phyloP scores from a whole-genome alignment of 2,113 vertebrate species.

The Sterrhoptilus dennistouni region DNA sequence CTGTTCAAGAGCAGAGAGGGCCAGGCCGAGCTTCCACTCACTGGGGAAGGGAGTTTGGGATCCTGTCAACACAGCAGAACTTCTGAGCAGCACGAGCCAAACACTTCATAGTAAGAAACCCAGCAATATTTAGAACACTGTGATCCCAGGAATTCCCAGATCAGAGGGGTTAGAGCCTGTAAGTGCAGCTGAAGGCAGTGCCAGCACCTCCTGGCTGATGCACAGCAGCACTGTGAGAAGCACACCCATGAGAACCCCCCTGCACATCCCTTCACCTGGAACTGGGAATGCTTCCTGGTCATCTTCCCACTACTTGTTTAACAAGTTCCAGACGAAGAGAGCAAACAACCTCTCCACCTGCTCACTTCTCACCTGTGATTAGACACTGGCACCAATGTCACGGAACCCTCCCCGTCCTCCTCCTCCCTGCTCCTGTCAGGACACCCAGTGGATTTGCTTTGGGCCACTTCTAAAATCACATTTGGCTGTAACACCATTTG shows the following conservation, averaged over 20 bases:
- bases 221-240: accelerated
- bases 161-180: accelerated
- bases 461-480: neutral
- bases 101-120: accelerated
- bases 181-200: accelerated
- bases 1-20: neutral
- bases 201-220: neutral
- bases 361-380: neutral
- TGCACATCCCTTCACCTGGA: accelerated
- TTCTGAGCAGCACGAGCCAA: accelerated
- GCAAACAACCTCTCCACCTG: neutral
- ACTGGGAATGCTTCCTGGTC: accelerated
- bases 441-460: neutral
- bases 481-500: neutral
- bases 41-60: accelerated
- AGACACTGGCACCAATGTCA: accelerated
- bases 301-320: neutral
- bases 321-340: neutral
- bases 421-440: neutral
- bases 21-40: accelerated
- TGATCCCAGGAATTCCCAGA: neutral
- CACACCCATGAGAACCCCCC: neutral
- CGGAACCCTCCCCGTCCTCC: neutral
- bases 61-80: accelerated
- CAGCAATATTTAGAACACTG: accelerated